phyloP scores from a whole-genome alignment of 2,113 vertebrate genomes.

The Rhineura floridana region DNA sequence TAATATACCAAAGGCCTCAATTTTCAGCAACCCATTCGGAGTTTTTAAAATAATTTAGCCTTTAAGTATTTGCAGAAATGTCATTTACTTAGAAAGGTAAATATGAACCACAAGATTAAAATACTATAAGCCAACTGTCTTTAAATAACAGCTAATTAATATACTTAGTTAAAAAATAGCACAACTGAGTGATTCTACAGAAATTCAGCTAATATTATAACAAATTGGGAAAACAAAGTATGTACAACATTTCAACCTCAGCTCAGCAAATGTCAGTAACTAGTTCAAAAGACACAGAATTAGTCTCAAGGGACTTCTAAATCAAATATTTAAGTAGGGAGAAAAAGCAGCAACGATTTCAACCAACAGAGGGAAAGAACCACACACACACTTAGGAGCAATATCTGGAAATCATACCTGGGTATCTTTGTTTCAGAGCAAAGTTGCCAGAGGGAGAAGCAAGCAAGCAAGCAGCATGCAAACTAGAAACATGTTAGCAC shows the following conservation, averaged over 20 bases:
- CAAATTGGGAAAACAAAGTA: constrained; percentile 6
- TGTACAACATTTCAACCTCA: constrained; percentile 18
- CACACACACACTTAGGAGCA: not conserved
- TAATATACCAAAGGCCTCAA: not conserved
- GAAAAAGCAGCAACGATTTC: constrained; percentile 31
- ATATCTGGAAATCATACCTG: constrained; percentile 22
- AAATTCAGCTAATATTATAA: constrained; percentile 13
- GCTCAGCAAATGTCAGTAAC: constrained; percentile 30
- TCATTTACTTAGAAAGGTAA: not conserved
- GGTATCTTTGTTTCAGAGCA: constrained; percentile 23
- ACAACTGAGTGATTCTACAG: not conserved
- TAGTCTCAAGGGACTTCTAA: constrained; percentile 30
- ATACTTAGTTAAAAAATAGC: constrained; percentile 14
- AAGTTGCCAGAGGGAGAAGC: constrained; percentile 24
- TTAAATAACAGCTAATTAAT: constrained; percentile 28
- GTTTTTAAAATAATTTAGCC: constrained; percentile 20
- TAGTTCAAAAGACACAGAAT: constrained; percentile 30
- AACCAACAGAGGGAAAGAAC: constrained; percentile 5
- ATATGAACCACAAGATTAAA: not conserved
- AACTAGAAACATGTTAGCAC: constrained; percentile 11
- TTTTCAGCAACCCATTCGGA: constrained; percentile 10
- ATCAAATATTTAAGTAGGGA: constrained; percentile 22
- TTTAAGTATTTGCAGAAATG: constrained; percentile 1
- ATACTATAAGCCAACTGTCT: not conserved
- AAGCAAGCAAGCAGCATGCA: constrained; percentile 3